Percentiles rank a stretch among this genome's conserved stretches.
These are phyloP conservation scores for Halisarca cf. caerulea DNA, from an alignment of 37 sponge, comb jelly and placozoan genomes.

Conservation along the genomic window DNA sequence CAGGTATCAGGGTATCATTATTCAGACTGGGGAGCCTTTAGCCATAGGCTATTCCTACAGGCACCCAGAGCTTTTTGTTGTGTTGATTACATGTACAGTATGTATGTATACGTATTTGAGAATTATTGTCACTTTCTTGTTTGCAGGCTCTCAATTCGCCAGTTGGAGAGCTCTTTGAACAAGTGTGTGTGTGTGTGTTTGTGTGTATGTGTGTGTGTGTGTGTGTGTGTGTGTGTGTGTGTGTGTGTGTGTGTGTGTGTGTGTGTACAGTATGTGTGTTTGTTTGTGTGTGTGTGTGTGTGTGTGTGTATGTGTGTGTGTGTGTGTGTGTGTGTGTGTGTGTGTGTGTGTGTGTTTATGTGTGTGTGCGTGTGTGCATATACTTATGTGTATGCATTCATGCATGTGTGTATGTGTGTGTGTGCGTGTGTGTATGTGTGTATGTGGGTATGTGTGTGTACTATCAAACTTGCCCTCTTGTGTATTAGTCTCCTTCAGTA, in stretches of 20 bases:
- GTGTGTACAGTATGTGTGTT: too few species aligned
- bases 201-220: neutral
- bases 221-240: too few species aligned
- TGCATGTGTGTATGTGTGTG: too few species aligned
- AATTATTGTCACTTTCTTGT: too few species aligned
- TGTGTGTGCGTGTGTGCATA: neutral
- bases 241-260: too few species aligned
- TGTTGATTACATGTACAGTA: too few species aligned
- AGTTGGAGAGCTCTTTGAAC: neutral
- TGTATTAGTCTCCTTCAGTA: conserved; percentile 18
- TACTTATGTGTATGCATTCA: neutral
- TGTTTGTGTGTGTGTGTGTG: conserved; percentile 50
- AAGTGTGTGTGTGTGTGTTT: neutral
- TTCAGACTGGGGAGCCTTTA: too few species aligned
- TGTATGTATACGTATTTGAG: too few species aligned
- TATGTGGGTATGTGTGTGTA: neutral
- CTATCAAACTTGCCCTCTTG: neutral
- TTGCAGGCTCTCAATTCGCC: too few species aligned
- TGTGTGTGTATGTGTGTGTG: conserved; percentile 48
- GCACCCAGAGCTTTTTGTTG: too few species aligned
- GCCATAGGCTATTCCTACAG: too few species aligned
- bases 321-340: neutral
- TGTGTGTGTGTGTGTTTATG: neutral
- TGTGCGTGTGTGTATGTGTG: conserved; percentile 11
- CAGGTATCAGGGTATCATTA: too few species aligned